phyloP scores from a whole-genome alignment of 1,140 invertebrate genomes.

The Pachypeltis micranthus region DNA sequence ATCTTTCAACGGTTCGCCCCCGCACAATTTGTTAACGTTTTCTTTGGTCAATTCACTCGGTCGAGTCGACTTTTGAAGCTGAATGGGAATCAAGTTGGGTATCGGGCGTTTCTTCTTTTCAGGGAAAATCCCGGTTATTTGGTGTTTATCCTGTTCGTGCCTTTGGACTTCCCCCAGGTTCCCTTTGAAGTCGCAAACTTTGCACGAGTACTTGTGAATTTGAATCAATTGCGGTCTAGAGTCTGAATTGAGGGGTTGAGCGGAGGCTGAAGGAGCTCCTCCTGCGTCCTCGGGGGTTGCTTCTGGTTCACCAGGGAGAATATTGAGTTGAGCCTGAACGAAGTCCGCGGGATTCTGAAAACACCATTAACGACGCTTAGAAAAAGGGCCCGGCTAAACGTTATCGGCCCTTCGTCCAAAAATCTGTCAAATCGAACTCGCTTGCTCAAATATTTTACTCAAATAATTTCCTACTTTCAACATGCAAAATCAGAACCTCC shows the following conservation, averaged over 20 bases:
- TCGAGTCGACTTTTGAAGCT: conserved; percentile 16
- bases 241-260: background rate
- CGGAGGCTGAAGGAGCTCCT: background rate
- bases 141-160: conserved; percentile 39
- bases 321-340: conserved; percentile 12
- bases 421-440: no score
- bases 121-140: conserved; percentile 31
- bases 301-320: background rate
- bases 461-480: no score
- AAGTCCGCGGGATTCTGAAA: conserved; percentile 17
- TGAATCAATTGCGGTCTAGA: background rate
- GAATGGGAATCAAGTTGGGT: conserved; percentile 57
- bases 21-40: background rate
- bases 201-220: conserved; percentile 14
- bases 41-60: conserved; percentile 5
- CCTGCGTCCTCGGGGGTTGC: no score
- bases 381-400: no score
- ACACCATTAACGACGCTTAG: background rate
- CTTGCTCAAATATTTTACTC: no score
- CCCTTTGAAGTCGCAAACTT: conserved; percentile 25
- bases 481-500: no score
- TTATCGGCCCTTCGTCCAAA: no score
- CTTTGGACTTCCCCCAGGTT: conserved; percentile 42
- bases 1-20: conserved; percentile 35
- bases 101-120: conserved; percentile 46